Evolutionary conservation across 2,113 vertebrate species (phyloP).

Genomic region (Pycnonotus jocosus): DNA sequence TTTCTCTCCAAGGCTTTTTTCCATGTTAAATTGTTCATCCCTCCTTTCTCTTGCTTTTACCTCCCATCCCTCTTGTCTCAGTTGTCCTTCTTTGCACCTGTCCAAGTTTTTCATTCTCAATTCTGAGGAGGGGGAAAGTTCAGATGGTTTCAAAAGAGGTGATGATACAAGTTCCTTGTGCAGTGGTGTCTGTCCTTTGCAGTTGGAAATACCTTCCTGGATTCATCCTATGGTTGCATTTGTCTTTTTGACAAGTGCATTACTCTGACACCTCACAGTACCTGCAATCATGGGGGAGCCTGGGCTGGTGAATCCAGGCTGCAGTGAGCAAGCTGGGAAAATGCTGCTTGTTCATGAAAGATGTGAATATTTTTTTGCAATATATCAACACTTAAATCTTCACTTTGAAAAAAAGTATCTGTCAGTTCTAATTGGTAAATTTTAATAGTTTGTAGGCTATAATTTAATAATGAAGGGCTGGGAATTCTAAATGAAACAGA

Average conservation of each 20-base stretch:
- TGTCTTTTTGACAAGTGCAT: not conserved
- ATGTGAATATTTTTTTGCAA: not conserved
- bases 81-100: not conserved
- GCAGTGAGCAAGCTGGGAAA: not conserved
- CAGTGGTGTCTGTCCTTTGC: not conserved
- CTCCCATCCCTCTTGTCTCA: not conserved
- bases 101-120: not conserved
- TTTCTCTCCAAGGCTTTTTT: not conserved
- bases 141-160: not conserved
- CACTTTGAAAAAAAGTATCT: conserved; percentile 21
- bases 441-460: conserved; percentile 43
- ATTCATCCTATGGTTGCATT: not conserved
- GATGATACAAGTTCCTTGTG: not conserved
- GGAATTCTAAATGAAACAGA: conserved; percentile 44
- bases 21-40: not conserved
- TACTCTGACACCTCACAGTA: not conserved
- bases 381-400: not conserved
- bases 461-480: conserved; percentile 39
- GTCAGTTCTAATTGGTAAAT: conserved; percentile 35
- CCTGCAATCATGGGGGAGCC: not conserved
- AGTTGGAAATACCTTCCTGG: not conserved
- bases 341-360: not conserved
- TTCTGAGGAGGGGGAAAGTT: not conserved
- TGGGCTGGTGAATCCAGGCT: not conserved
- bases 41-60: not conserved